phyloP scores from a whole-genome alignment of 2,888 invertebrate genomes.

The Acleris literana region DNA sequence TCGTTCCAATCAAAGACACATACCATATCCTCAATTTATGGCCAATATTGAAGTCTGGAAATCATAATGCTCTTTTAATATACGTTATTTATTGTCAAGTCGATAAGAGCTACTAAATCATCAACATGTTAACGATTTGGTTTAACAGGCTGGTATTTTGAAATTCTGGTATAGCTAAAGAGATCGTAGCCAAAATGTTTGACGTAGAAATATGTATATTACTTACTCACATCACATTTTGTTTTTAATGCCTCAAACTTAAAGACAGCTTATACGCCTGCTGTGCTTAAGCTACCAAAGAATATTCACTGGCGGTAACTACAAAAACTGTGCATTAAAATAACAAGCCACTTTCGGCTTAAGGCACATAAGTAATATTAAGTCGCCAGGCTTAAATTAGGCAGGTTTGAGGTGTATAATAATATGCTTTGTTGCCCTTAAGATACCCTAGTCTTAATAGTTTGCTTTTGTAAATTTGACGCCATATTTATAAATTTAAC shows the following conservation, averaged over 20 bases:
- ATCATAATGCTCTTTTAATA: no score
- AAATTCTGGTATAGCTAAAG: no score
- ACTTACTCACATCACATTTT: no score
- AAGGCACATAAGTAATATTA: constrained; percentile 23
- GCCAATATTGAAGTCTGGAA: no score
- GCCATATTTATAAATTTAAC: constrained; percentile 42
- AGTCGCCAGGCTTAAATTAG: constrained; percentile 28
- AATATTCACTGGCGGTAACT: constrained; percentile 13
- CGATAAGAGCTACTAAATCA: no score
- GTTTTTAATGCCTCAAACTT: constrained; percentile 26
- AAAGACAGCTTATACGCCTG: constrained; percentile 5
- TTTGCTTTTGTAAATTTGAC: constrained; percentile 71
- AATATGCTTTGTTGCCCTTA: constrained; percentile 43
- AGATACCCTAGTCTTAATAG: constrained; percentile 73
- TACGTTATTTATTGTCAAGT: no score
- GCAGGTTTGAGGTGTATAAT: constrained; percentile 34
- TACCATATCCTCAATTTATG: no score
- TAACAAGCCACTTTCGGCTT: constrained; percentile 18
- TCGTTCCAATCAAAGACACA: no score
- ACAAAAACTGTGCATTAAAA: constrained; percentile 2
- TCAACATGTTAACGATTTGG: no score
- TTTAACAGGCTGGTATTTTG: no score
- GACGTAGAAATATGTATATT: no score
- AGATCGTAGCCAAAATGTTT: no score
- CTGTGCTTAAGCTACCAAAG: constrained; percentile 21